Evolutionary conservation across 2,113 vertebrate genomes (phyloP), one percentile per base, ranked within the genome.

Genomic region (Serilophus lunatus): DNA sequence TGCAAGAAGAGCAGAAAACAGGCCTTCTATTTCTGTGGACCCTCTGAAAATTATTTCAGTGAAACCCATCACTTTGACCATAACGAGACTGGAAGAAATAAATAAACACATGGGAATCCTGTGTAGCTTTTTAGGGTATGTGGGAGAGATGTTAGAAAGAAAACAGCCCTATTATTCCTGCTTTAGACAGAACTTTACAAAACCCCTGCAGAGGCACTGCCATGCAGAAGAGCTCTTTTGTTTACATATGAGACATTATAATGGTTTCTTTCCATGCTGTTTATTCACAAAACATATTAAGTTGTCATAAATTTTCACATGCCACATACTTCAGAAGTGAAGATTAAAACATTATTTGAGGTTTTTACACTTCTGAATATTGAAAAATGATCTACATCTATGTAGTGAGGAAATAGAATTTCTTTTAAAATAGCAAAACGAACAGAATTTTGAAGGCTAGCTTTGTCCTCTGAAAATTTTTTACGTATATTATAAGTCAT

Each of bases 401-500:
- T 15, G 10, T 45, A 56, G 15, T 61, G 13, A 84, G 26, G 29
- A 69, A 18, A 50, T n/a, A 79, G 23, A 10, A 44, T 50, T 69
- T 84, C 22, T 50, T 54, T 54, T 49, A 74, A 64, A 36, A 36
- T 1, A 51, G 10, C 8, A 85, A 57, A 65, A 78, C 25, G 3
- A 82, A 61, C 7, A 57, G 31, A 61, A 61, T 70, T 88, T 65
- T 50, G 6, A 84, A 82, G 47, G 25, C 49, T 57, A 70, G 8
- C 45, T 85, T 90, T 78, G 29, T 44, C 4, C 5, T 44, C 28
- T 44, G 49, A 56, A 84, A 75, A 57, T 20, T 3, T 33, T 66
- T 54, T 10, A 42, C 15, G 13, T 45, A 2, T 19, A 38, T n/a
- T 68, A n/a, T n/a, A 25, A 0, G 35, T 49, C 33, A 49, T 0